These are phyloP conservation scores for Lampris megalopsis DNA, from an alignment of 2,113 vertebrate species.

Conservation along the genomic window DNA sequence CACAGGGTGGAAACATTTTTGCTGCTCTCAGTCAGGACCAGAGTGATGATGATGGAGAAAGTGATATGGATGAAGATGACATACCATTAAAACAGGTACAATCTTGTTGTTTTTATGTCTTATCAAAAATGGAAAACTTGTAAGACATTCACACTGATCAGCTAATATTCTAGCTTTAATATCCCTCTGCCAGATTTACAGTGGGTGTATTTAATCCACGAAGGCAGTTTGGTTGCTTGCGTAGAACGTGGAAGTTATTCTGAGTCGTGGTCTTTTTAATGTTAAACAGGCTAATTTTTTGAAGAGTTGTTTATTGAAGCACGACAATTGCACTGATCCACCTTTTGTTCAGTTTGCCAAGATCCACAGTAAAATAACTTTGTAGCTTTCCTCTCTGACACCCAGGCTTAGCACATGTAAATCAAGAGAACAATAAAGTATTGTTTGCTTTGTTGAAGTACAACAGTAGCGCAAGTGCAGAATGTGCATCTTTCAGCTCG, in stretches of 20 bases:
- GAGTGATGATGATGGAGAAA: conserved; percentile 85
- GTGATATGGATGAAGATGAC: conserved; percentile 56
- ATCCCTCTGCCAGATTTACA: no score
- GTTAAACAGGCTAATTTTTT: no score
- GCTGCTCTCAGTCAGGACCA: conserved; percentile 87
- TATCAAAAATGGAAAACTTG: background rate
- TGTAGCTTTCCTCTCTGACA: background rate
- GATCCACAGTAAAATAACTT: background rate
- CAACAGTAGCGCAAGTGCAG: background rate
- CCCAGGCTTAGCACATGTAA: background rate
- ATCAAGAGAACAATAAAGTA: background rate
- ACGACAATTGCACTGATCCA: no score
- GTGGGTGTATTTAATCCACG: no score
- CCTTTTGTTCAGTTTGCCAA: no score
- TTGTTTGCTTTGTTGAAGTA: background rate
- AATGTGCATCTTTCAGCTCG: background rate
- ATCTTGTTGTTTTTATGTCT: background rate
- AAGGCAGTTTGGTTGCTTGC: no score
- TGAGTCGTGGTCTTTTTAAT: no score
- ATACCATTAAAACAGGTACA: conserved; percentile 62
- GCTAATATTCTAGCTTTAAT: no score
- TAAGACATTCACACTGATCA: no score
- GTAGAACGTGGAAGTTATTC: no score
- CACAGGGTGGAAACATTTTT: conserved; percentile 88
- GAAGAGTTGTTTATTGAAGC: no score